A percentile compares a stretch with the other conserved stretches of the same genome.
Evolutionary conservation across 2,888 invertebrate species (phyloP).

Genomic region (Aleiodes alternator): DNA sequence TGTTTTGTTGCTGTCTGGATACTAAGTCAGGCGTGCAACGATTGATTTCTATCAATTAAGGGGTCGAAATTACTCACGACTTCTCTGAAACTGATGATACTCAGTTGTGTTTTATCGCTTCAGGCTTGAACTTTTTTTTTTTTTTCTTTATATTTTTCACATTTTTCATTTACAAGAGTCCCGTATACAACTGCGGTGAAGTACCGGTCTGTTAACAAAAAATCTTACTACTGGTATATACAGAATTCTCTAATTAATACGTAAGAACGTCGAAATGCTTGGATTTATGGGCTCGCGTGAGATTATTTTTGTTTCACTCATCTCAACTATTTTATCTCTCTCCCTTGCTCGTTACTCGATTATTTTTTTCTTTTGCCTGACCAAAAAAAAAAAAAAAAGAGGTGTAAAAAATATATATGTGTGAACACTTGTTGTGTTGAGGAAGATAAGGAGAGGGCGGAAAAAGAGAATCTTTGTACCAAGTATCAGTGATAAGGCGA

Average conservation of each 20-base stretch:
- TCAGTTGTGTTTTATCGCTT: slow-evolving; percentile 30
- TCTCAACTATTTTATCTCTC: not conserved
- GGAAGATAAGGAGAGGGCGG: slow-evolving; percentile 4
- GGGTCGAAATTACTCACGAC: slow-evolving; percentile 28
- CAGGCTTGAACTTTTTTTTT: slow-evolving; percentile 3
- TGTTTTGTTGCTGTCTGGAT: slow-evolving; percentile 7
- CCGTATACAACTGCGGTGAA: slow-evolving; percentile 20
- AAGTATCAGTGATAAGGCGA: slow-evolving; percentile 4
- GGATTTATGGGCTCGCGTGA: slow-evolving; percentile 46
- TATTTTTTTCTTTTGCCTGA: not conserved
- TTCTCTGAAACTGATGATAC: slow-evolving; percentile 35
- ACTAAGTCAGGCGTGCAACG: slow-evolving; percentile 18
- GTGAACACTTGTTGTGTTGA: slow-evolving; percentile 17
- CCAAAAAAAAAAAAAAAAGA: not conserved
- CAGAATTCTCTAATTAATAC: slow-evolving; percentile 44
- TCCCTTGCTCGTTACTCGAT: not conserved
- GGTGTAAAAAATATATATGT: slow-evolving; percentile 13
- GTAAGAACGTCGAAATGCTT: slow-evolving; percentile 42
- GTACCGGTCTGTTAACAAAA: slow-evolving; percentile 40
- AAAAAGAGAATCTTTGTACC: not conserved
- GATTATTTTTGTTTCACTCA: slow-evolving; percentile 25
- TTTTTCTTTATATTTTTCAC: not conserved
- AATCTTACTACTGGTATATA: slow-evolving; percentile 28
- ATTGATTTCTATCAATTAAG: slow-evolving; percentile 41
- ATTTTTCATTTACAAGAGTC: slow-evolving; percentile 4